These are phyloP conservation scores for Pseudomyrmex gracilis DNA, from an alignment of 1,140 invertebrate species.

Conservation along the genomic window DNA sequence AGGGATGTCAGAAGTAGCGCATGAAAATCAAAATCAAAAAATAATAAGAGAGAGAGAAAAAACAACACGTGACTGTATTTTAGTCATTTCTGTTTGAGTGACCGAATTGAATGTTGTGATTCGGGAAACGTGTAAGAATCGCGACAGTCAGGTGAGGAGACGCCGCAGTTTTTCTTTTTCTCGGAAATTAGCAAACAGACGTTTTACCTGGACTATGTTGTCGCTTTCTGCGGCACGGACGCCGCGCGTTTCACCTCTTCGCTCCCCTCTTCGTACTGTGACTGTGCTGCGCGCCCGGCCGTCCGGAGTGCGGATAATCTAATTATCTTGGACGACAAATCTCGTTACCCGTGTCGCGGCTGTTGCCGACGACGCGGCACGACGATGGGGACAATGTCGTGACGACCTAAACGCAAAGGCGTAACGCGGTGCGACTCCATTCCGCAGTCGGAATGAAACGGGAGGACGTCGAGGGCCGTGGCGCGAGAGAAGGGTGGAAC, in stretches of 20 bases:
- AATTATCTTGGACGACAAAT: constrained; percentile 80
- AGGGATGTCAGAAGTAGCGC: no score
- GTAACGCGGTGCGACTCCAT: constrained; percentile 60
- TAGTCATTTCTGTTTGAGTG: no score
- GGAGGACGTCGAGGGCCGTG: constrained; percentile 2
- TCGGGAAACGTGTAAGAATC: no score
- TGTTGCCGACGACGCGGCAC: constrained; percentile 65
- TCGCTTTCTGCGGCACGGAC: constrained; percentile 60
- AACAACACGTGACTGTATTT: no score
- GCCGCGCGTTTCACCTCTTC: constrained; percentile 55
- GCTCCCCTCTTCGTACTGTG: constrained; percentile 43
- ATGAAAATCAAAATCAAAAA: no score
- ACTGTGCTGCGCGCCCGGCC: constrained; percentile 56
- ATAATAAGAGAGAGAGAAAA: no score
- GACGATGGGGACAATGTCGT: constrained; percentile 66
- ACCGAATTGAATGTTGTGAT: no score
- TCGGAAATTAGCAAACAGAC: constrained; percentile 63
- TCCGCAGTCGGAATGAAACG: constrained; percentile 48
- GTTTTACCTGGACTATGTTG: constrained; percentile 47
- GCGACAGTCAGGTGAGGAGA: not conserved
- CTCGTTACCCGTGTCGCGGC: constrained; percentile 75
- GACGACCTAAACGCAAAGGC: constrained; percentile 73
- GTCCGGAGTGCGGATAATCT: constrained; percentile 76
- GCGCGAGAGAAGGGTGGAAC: constrained; percentile 9
- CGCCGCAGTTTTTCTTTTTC: not conserved